phyloP scores from a whole-genome alignment of 2,797 vertebrate genomes.

The Mormyrops attenuatus region DNA sequence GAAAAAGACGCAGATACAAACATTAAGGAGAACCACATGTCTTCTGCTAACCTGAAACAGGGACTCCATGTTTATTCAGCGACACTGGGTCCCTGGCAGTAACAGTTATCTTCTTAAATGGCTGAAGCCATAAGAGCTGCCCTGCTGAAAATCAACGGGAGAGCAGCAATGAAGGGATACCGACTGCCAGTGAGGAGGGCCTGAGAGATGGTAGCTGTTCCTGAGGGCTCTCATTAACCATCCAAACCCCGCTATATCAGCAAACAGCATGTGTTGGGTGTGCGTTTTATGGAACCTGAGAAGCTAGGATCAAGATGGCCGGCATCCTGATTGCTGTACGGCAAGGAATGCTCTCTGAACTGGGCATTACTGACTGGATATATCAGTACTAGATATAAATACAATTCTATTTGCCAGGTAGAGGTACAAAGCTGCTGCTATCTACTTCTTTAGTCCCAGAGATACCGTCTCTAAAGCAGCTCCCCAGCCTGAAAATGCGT shows the following conservation, averaged over 20 bases:
- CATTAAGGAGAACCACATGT: background rate
- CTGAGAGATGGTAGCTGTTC: background rate
- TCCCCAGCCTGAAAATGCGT: background rate
- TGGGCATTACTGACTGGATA: background rate
- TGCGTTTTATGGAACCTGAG: slow-evolving; percentile 52
- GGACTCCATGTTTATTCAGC: background rate
- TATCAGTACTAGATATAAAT: background rate
- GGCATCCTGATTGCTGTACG: background rate
- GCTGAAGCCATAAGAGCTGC: background rate
- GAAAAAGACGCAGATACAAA: background rate
- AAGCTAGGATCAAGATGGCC: slow-evolving; percentile 29
- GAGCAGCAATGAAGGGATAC: background rate
- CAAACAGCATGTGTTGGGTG: slow-evolving; percentile 41
- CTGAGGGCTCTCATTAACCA: slow-evolving; percentile 37
- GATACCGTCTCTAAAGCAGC: background rate
- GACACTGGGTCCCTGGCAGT: background rate
- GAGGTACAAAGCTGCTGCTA: background rate
- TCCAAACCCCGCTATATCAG: slow-evolving; percentile 27
- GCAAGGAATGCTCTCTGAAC: background rate
- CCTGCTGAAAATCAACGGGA: background rate
- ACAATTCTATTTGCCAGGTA: background rate
- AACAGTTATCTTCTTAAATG: background rate
- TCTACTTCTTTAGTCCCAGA: background rate
- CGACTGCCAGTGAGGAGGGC: background rate
- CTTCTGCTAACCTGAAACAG: background rate